Conservation (phyloP, 2,113 vertebrate species). For the Formicarius rufipectus region DNA sequence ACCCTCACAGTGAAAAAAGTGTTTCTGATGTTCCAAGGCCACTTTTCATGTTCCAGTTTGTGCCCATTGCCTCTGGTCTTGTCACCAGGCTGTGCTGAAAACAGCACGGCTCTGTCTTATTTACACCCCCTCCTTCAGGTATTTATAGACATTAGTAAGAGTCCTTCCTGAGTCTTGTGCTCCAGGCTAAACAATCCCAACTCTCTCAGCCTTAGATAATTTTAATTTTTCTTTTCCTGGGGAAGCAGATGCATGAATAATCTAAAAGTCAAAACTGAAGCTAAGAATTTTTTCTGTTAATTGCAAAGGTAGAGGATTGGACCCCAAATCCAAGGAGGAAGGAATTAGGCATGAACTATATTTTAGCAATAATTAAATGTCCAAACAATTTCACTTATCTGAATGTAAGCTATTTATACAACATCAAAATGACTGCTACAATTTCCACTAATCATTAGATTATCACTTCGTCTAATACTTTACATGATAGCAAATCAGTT, state of each 20-base stretch:
- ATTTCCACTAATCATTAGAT: background rate
- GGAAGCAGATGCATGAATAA: background rate
- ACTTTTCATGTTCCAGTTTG: no score
- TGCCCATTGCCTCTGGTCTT: no score
- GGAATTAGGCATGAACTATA: background rate
- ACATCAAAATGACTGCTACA: background rate
- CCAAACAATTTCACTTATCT: background rate
- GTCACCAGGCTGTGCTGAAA: background rate
- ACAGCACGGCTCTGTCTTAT: background rate
- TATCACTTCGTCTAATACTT: background rate
- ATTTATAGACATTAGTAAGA: background rate
- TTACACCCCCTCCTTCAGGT: background rate
- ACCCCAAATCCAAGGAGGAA: background rate
- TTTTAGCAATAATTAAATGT: background rate
- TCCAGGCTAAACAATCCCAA: background rate
- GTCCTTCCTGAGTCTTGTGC: background rate
- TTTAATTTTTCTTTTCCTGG: background rate
- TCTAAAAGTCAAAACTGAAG: background rate
- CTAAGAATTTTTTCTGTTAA: background rate
- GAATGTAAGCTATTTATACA: background rate
- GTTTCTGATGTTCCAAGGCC: background rate
- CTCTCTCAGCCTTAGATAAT: background rate
- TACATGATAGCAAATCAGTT: background rate
- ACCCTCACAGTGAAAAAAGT: background rate
- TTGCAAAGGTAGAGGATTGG: background rate